Conservation (phyloP, 2,113 vertebrate species). For the Pipa parva region DNA sequence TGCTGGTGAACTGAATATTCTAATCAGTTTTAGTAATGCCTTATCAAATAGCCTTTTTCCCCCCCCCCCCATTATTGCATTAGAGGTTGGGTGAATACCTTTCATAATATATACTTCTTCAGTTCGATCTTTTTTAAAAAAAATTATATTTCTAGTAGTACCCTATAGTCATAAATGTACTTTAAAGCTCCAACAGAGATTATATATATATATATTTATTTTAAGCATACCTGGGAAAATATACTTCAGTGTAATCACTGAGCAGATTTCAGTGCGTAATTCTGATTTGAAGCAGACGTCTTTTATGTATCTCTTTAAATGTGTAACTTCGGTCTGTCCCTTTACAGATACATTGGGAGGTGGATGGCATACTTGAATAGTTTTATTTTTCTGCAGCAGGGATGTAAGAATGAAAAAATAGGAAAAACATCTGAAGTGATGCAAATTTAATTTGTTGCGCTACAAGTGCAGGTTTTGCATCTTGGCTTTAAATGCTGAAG, state of each 20-base stretch:
- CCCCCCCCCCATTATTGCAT: too few relatives aligned
- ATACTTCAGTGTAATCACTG: slow-evolving; percentile 13
- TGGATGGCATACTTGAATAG: slow-evolving; percentile 27
- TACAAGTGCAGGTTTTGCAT: slow-evolving; percentile 31
- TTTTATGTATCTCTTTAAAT: slow-evolving; percentile 39
- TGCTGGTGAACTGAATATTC: too few relatives aligned
- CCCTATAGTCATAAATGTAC: not conserved
- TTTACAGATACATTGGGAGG: slow-evolving; percentile 25
- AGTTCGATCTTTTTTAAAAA: too few relatives aligned
- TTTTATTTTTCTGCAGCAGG: slow-evolving; percentile 39
- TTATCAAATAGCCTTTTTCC: too few relatives aligned
- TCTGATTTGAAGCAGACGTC: slow-evolving; percentile 34
- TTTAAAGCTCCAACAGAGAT: slow-evolving; percentile 18
- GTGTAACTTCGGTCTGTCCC: slow-evolving; percentile 36
- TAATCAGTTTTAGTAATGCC: too few relatives aligned
- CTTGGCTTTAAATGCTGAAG: slow-evolving; percentile 22
- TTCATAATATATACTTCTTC: too few relatives aligned
- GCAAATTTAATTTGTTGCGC: slow-evolving; percentile 37
- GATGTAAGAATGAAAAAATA: slow-evolving; percentile 29
- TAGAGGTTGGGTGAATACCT: too few relatives aligned
- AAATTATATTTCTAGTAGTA: not conserved
- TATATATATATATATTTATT: too few relatives aligned
- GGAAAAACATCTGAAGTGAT: slow-evolving; percentile 33
- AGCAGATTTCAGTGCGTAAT: slow-evolving; percentile 24
- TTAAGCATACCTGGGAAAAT: slow-evolving; percentile 2